Conservation (phyloP, 2,113 vertebrate species). For the Indicator indicator region DNA sequence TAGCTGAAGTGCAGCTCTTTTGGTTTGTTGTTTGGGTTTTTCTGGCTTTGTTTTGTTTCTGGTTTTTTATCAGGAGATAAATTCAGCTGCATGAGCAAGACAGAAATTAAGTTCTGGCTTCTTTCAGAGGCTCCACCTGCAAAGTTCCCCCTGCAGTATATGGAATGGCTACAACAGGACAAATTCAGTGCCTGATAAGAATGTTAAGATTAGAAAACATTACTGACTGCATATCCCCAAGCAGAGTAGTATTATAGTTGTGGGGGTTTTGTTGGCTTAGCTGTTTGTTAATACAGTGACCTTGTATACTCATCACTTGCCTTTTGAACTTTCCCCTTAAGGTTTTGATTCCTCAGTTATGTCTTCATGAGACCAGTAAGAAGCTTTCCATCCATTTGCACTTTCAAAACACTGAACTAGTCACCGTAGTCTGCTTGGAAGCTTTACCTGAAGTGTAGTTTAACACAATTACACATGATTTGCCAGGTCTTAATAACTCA, state of each 20-base stretch:
- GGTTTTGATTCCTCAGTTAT: neutral
- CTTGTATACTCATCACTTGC: neutral
- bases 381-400: neutral
- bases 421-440: neutral
- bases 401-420: neutral
- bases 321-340: neutral
- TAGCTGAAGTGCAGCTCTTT: neutral
- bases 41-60: accelerated
- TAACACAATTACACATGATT: neutral
- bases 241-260: neutral
- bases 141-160: neutral
- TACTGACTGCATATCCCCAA: neutral
- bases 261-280: too few species aligned
- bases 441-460: neutral
- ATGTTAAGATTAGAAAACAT: neutral
- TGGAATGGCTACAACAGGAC: neutral
- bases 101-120: neutral
- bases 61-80: neutral
- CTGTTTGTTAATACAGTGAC: neutral
- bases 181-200: neutral
- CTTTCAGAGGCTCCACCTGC: neutral
- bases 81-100: conserved; percentile 6
- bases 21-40: neutral
- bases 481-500: neutral
- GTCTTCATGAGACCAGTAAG: neutral